A percentile compares a stretch with the other conserved stretches of the same genome.
Conservation (phyloP, 2,888 invertebrate genomes). For the Acronicta aceris region DNA sequence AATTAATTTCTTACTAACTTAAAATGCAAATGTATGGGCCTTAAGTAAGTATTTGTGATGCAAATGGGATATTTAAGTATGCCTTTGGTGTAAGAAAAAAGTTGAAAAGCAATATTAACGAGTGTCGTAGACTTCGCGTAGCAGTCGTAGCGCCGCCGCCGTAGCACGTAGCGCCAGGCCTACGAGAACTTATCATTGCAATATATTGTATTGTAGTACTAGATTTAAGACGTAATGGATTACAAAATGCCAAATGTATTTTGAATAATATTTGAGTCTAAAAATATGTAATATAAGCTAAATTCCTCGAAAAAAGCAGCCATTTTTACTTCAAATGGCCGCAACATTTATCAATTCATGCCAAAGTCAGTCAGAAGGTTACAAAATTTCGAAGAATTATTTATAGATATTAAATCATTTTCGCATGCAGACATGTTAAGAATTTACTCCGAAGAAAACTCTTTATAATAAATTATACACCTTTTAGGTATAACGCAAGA, state of each 20-base stretch:
- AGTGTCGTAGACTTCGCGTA: constrained; percentile 34
- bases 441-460: background rate
- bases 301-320: background rate
- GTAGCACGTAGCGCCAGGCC: constrained; percentile 36
- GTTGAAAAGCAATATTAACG: constrained; percentile 25
- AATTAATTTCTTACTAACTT: constrained; percentile 54
- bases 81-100: constrained; percentile 40
- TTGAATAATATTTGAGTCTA: background rate
- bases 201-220: constrained; percentile 1
- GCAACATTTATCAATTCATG: background rate
- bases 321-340: background rate
- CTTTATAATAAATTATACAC: too few relatives aligned
- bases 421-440: background rate
- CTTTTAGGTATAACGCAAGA: too few relatives aligned
- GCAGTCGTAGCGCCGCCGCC: constrained; percentile 38
- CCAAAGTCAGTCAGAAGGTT: background rate
- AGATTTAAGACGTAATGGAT: background rate
- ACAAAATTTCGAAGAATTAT: background rate
- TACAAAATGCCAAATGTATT: background rate
- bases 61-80: constrained; percentile 53
- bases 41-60: constrained; percentile 57
- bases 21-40: constrained; percentile 56
- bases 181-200: constrained; percentile 3
- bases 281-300: background rate
- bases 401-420: background rate